phyloP scores from a whole-genome alignment of 1,140 invertebrate genomes.

The Plectus sambesii region DNA sequence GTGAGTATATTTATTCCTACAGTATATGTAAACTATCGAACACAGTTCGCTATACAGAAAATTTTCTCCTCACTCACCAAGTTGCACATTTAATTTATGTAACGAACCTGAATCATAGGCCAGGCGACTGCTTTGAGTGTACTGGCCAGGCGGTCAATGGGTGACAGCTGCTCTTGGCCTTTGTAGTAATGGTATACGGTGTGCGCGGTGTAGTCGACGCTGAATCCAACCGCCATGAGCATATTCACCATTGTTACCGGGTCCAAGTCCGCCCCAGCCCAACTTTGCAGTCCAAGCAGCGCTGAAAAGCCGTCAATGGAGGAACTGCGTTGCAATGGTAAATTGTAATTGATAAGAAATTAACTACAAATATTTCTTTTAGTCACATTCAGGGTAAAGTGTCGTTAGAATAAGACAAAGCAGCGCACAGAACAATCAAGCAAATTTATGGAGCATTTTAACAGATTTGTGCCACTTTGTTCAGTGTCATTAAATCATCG shows the following conservation, averaged over 20 bases:
- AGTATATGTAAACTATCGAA: too few relatives aligned
- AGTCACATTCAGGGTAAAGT: too few relatives aligned
- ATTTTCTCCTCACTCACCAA: conserved; percentile 11
- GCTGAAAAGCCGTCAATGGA: too few relatives aligned
- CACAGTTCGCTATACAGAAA: too few relatives aligned
- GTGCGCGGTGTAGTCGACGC: conserved; percentile 42
- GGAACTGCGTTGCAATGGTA: background rate
- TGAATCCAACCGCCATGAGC: conserved; percentile 40
- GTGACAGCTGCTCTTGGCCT: conserved; percentile 24
- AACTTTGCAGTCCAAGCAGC: conserved; percentile 37
- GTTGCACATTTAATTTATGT: conserved; percentile 12
- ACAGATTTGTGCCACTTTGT: too few relatives aligned
- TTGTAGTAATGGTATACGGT: conserved; percentile 41
- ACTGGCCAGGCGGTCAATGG: conserved; percentile 26
- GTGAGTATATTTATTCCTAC: too few relatives aligned
- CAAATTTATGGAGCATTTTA: too few relatives aligned
- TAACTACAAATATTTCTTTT: too few relatives aligned
- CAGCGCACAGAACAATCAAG: too few relatives aligned
- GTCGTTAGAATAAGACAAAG: too few relatives aligned
- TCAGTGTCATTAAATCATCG: too few relatives aligned
- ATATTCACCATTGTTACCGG: conserved; percentile 41
- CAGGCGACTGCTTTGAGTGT: conserved; percentile 37
- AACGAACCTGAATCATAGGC: conserved; percentile 35
- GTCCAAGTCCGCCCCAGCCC: conserved; percentile 44
- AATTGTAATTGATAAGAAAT: conserved; percentile 4